These are phyloP conservation scores for Columba janthina DNA, from an alignment of 2,113 vertebrate genomes.

Conservation along the genomic window DNA sequence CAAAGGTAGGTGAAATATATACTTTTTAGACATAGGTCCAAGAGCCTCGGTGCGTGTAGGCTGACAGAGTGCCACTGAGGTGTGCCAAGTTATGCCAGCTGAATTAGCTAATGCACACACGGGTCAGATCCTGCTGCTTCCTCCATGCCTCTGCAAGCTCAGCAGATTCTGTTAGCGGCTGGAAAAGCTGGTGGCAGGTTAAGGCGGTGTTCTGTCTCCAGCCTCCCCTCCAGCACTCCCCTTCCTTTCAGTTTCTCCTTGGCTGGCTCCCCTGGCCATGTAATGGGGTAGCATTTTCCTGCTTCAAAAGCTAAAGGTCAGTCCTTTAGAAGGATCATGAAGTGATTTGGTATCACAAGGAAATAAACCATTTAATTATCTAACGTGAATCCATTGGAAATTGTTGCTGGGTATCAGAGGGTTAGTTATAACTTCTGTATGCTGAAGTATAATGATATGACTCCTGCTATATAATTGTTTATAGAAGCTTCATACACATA, in stretches of 20 bases:
- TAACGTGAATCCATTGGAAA: not conserved
- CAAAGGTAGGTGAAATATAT: constrained; percentile 46
- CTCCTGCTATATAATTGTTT: not conserved
- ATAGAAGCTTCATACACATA: not conserved
- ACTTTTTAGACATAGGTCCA: not conserved
- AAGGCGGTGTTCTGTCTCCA: not conserved
- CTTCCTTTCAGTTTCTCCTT: not conserved
- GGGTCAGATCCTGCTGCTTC: not conserved
- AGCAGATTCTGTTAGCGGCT: not conserved
- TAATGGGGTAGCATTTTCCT: not conserved
- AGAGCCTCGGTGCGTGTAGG: not conserved
- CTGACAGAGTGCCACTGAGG: not conserved
- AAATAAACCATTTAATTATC: not conserved
- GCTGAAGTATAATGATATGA: not conserved
- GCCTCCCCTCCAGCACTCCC: not conserved
- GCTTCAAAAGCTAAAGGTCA: not conserved
- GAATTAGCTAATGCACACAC: not conserved
- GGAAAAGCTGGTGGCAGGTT: not conserved
- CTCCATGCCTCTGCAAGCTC: accelerated
- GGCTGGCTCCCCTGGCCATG: accelerated
- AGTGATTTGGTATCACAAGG: not conserved
- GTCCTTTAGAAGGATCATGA: not conserved
- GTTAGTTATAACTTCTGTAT: not conserved
- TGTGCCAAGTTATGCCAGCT: not conserved
- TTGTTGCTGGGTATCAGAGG: not conserved